These are phyloP conservation scores for Epizoanthus stellaris DNA, from an alignment of 92 coral and sea anemone species.

Conservation along the genomic window DNA sequence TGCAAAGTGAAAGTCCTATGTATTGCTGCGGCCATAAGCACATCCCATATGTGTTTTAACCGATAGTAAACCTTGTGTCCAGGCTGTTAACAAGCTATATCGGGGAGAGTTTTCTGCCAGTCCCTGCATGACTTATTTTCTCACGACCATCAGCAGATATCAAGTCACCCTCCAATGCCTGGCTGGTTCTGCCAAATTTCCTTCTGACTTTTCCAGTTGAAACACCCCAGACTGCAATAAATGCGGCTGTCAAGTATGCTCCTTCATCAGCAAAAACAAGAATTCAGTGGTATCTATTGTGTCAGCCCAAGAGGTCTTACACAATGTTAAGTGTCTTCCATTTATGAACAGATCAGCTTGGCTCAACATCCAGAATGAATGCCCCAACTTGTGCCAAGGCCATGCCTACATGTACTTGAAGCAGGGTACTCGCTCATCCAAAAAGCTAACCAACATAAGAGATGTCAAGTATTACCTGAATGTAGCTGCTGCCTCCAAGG, in stretches of 20 bases:
- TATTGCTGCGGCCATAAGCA: no score
- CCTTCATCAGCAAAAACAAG: constrained; percentile 5
- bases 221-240: constrained; percentile 25
- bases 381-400: constrained; percentile 8
- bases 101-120: no score
- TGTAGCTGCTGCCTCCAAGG: no score
- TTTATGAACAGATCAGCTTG: constrained; percentile 41
- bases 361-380: constrained; percentile 43
- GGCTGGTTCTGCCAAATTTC: constrained; percentile 24
- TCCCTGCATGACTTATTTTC: no score
- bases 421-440: constrained; percentile 6
- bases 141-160: constrained; percentile 37
- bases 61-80: no score
- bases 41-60: no score
- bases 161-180: constrained; percentile 24
- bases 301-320: constrained; percentile 34
- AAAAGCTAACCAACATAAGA: constrained; percentile 21
- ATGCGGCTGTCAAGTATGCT: not conserved
- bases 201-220: constrained; percentile 31
- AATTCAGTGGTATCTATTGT: constrained; percentile 23
- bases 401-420: constrained; percentile 15
- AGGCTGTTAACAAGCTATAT: no score
- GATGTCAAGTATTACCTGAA: not conserved
- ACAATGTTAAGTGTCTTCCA: constrained; percentile 3
- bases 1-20: no score